Percentiles rank a stretch among this genome's conserved stretches.
These are phyloP conservation scores for Merodon equestris DNA, from an alignment of 2,888 invertebrate genomes.

Conservation along the genomic window DNA sequence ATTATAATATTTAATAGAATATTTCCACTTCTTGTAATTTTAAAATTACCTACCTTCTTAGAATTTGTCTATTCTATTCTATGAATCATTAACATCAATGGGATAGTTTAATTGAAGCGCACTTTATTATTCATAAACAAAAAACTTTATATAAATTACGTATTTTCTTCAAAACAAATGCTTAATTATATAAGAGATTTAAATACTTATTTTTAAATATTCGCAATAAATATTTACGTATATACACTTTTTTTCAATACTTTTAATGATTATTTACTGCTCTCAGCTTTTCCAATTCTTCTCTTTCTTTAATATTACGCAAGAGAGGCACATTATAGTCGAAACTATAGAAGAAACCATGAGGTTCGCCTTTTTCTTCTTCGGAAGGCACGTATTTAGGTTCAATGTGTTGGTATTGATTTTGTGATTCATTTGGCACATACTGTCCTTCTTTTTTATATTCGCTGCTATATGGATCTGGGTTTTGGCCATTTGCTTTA, in stretches of 20 bases:
- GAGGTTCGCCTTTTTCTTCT: conserved; percentile 81
- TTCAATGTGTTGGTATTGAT: conserved; percentile 75
- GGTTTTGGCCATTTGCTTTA: conserved; percentile 79
- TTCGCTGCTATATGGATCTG: conserved; percentile 78
- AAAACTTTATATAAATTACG: too few species aligned
- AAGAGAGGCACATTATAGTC: conserved; percentile 83
- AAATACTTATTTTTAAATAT: background rate
- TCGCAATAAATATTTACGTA: too few species aligned
- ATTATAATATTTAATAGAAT: too few species aligned
- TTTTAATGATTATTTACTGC: conserved; percentile 72
- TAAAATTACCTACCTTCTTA: too few species aligned
- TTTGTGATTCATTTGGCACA: conserved; percentile 73
- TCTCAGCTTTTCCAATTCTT: conserved; percentile 75
- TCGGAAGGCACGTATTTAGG: conserved; percentile 77
- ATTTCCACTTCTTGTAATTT: too few species aligned
- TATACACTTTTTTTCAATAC: background rate
- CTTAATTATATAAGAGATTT: conserved; percentile 8
- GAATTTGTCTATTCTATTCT: too few species aligned
- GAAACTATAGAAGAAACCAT: conserved; percentile 87
- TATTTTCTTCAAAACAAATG: conserved; percentile 5
- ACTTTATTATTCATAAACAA: too few species aligned
- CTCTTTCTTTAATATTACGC: conserved; percentile 77
- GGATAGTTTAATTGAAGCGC: too few species aligned
- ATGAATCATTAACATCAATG: too few species aligned
- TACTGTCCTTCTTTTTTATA: conserved; percentile 75